phyloP scores from a whole-genome alignment of 1,140 invertebrate genomes.

The Pantala flavescens region DNA sequence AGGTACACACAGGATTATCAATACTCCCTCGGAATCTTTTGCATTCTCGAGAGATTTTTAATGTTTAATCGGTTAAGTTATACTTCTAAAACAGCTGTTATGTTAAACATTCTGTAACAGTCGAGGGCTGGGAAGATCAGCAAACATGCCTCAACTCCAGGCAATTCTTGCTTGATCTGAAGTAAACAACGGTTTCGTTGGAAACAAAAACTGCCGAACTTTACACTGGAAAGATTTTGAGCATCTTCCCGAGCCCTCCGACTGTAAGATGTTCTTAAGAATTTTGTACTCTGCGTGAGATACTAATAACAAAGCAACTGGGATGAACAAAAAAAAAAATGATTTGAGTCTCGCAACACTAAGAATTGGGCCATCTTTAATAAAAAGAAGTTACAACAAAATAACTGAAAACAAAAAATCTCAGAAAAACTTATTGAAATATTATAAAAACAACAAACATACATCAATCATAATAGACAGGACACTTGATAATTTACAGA shows the following conservation, averaged over 20 bases:
- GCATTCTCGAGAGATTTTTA: too few species aligned
- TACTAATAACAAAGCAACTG: slow-evolving; percentile 1
- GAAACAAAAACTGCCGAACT: too few species aligned
- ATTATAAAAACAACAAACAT: slow-evolving; percentile 13
- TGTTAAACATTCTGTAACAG: background rate
- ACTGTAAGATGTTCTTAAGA: background rate
- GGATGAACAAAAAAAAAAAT: slow-evolving; percentile 10
- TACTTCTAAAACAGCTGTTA: too few species aligned
- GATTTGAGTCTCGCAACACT: slow-evolving; percentile 8
- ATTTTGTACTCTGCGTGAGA: background rate
- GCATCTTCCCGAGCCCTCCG: slow-evolving; percentile 1
- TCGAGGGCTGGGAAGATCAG: background rate
- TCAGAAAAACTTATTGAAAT: slow-evolving; percentile 13
- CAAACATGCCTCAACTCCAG: too few species aligned
- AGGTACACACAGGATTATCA: too few species aligned
- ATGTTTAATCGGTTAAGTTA: too few species aligned
- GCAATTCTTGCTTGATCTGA: too few species aligned
- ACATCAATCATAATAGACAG: slow-evolving; percentile 3
- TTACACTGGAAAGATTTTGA: background rate
- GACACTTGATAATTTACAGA: background rate
- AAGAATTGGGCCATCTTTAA: background rate
- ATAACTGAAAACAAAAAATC: slow-evolving; percentile 10
- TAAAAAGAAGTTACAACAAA: slow-evolving; percentile 10
- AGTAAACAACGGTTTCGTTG: too few species aligned
- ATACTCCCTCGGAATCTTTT: too few species aligned